Evolutionary conservation across 2,888 invertebrate species (phyloP).

Genomic region (Pegoplata infirma): DNA sequence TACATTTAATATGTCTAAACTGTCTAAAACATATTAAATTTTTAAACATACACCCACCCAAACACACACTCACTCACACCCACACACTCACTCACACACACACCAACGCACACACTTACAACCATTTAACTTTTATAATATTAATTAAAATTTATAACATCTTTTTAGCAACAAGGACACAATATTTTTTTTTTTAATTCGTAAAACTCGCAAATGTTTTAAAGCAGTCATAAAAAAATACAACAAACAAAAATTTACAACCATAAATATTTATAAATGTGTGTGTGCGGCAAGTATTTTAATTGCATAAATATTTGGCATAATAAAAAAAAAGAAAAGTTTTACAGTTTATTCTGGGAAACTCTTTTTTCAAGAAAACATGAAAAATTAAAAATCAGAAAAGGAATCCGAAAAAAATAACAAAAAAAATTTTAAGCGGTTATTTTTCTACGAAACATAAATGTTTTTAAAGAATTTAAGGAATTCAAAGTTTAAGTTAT

Average conservation of each 20-base stretch:
- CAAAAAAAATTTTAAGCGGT: neutral
- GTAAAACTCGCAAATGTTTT: neutral
- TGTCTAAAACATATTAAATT: conserved; percentile 25
- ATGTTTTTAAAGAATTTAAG: no score
- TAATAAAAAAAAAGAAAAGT: conserved; percentile 7
- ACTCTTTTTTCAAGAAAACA: neutral
- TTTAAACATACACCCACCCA: conserved; percentile 1
- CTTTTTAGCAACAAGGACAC: neutral
- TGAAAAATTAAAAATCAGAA: no score
- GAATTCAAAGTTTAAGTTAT: no score
- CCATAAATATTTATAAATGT: conserved; percentile 26
- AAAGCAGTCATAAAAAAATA: neutral
- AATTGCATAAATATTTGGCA: conserved; percentile 26
- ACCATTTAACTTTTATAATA: conserved; percentile 13
- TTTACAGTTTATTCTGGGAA: neutral
- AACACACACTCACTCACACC: neutral
- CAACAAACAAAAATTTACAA: neutral
- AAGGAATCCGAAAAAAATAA: neutral
- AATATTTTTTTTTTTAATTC: neutral
- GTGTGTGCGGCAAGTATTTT: conserved; percentile 18
- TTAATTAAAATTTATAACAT: conserved; percentile 38
- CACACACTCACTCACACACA: neutral
- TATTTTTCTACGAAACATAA: no score
- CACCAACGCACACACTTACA: neutral
- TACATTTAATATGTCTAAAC: conserved; percentile 19